Evolutionary conservation across 1,140 invertebrate genomes (phyloP), one percentile per base, ranked within the genome.

Genomic region (Drosophila takahashii): DNA sequence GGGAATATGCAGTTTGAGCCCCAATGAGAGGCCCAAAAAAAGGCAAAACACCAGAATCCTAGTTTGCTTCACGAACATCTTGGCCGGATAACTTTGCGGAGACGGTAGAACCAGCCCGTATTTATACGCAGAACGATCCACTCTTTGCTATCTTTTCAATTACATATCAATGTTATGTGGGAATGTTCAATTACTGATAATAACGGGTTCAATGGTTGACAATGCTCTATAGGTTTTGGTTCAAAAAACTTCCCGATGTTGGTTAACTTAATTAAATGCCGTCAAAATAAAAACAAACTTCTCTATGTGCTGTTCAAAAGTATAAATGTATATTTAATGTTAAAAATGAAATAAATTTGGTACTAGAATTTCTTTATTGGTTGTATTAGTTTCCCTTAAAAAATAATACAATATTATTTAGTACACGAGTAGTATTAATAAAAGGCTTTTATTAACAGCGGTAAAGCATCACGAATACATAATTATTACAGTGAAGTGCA

Each of bases 101-200:
- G 36, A 15, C 22, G n/a, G 39, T 34, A 15, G 6, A 10, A 11
- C 8, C 8, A 18, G 10, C 6, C 29, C 27, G 4, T 67, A 45
- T 69, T 53, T 69, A 69, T 69, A 69, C 29, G 26, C 6, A 1
- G 1, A 15, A 10, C 13, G 2, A 9, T 7, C 44, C 2, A 7
- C 48, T 4, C 7, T 4, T 9, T 18, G 11, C n/a, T 66, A 69
- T 69, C 62, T 62, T 22, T 67, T 37, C 53, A 69, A 69, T 69
- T 69, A 53, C 62, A 11, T 15, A 9, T 32, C 22, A 11, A 27
- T 18, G 26, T 11, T 10, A 22, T 22, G 22, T 22, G 4, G 10
- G 11, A 10, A 13, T 3, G 7, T 41, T 39, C 13, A 32, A 22
- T 62, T 59, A 32, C 36, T 22, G 53, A 59, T 41, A 29, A 18